These are phyloP conservation scores for Hemicrepidius hirtus DNA, from an alignment of 2,888 invertebrate species.

Conservation along the genomic window DNA sequence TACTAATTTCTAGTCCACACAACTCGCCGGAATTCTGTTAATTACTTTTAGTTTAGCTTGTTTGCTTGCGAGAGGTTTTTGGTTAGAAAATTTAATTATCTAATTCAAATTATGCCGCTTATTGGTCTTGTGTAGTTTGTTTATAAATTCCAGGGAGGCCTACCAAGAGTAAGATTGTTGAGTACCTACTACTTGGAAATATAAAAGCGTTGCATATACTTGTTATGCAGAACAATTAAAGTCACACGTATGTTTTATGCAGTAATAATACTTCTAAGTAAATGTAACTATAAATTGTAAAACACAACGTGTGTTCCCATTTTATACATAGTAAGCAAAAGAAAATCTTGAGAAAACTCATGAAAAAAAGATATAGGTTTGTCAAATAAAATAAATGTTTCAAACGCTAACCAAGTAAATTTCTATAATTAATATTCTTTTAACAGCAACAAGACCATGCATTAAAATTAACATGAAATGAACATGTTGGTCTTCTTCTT, in stretches of 20 bases:
- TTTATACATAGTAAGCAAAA: not conserved
- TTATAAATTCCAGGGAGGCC: not conserved
- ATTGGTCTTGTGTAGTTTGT: constrained; percentile 18
- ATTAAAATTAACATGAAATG: constrained; percentile 57
- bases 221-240: constrained; percentile 60
- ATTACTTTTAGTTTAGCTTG: constrained; percentile 67
- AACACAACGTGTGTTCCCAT: constrained; percentile 4
- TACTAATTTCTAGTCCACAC: constrained; percentile 67
- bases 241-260: constrained; percentile 60
- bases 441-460: constrained; percentile 50
- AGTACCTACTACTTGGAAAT: constrained; percentile 5
- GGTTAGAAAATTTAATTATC: constrained; percentile 51
- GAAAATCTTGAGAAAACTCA: not conserved
- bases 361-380: not conserved
- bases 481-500: constrained; percentile 53
- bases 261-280: constrained; percentile 59
- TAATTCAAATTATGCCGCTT: constrained; percentile 45
- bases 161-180: not conserved
- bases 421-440: constrained; percentile 52
- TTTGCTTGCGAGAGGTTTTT: constrained; percentile 59
- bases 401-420: constrained; percentile 3
- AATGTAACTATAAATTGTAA: constrained; percentile 56
- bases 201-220: constrained; percentile 47
- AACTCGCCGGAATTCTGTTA: constrained; percentile 66
- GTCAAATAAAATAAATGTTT: constrained; percentile 16